phyloP scores from a whole-genome alignment of 2,113 vertebrate species.

The Taxidea taxus region DNA sequence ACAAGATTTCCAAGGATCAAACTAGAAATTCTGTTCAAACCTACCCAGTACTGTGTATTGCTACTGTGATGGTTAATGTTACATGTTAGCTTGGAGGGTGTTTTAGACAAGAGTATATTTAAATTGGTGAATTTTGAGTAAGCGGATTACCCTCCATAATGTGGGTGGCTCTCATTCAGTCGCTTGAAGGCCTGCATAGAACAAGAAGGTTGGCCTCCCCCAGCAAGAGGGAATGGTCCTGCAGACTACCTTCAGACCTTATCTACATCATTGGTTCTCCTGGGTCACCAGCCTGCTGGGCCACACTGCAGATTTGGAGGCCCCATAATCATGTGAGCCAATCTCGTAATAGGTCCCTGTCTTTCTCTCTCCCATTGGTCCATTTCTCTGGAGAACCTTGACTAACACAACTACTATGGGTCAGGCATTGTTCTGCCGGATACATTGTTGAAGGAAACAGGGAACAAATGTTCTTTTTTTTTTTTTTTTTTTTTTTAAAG shows the following conservation, averaged over 20 bases:
- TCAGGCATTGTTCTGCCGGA: not conserved
- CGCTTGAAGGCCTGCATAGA: not conserved
- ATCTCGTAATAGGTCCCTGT: not conserved
- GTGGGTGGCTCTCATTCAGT: not conserved
- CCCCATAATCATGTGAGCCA: not conserved
- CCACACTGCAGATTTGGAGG: not conserved
- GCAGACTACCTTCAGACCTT: not conserved
- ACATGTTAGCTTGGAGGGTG: not conserved
- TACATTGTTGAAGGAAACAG: not conserved
- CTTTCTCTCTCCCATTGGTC: not conserved
- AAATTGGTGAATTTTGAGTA: not conserved
- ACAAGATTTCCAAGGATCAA: not conserved
- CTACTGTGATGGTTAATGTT: not conserved
- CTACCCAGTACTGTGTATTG: not conserved
- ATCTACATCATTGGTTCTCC: accelerated
- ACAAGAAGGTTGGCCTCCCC: not conserved
- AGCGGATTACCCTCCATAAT: not conserved
- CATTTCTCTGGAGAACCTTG: not conserved
- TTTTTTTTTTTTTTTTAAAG: too few relatives aligned
- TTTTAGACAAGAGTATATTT: not conserved
- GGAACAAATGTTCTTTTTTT: not conserved
- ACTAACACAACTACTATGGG: not conserved
- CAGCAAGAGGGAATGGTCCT: not conserved
- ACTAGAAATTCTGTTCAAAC: not conserved
- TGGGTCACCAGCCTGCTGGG: not conserved